A percentile compares a stretch with the other conserved stretches of the same genome.
These are phyloP conservation scores for Ametastegia equiseti DNA, from an alignment of 2,888 invertebrate genomes.

Conservation along the genomic window DNA sequence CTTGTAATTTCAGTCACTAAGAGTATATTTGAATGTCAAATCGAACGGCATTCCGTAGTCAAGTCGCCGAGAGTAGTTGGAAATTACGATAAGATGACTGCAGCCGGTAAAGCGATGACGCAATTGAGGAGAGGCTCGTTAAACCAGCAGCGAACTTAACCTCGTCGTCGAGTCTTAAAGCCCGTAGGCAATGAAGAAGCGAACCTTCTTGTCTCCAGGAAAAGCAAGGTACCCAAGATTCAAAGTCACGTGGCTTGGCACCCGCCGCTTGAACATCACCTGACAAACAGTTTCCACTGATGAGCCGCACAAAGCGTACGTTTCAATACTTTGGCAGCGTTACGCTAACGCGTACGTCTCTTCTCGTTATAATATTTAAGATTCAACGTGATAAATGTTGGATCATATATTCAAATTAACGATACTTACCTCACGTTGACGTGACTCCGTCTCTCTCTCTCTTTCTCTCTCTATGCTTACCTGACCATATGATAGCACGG, in stretches of 20 bases:
- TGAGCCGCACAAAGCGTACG: conserved; percentile 45
- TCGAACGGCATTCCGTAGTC: conserved; percentile 25
- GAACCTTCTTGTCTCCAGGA: background rate
- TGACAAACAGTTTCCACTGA: conserved; percentile 46
- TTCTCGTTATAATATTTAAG: conserved; percentile 43
- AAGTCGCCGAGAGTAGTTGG: conserved; percentile 24
- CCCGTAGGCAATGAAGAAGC: background rate
- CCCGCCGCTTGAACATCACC: conserved; percentile 8
- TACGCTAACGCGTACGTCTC: conserved; percentile 14
- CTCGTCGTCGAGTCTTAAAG: background rate
- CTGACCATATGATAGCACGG: conserved; percentile 19
- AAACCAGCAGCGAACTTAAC: conserved; percentile 17
- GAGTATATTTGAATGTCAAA: conserved; percentile 18
- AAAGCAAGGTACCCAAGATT: background rate
- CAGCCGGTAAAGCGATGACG: conserved; percentile 21
- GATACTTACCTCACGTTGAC: conserved; percentile 45
- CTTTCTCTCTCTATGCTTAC: conserved; percentile 22
- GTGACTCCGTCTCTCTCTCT: too few relatives aligned
- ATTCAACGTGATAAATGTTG: conserved; percentile 46
- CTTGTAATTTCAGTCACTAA: conserved; percentile 37
- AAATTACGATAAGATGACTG: conserved; percentile 27
- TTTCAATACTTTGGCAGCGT: conserved; percentile 18
- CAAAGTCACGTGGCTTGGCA: conserved; percentile 21
- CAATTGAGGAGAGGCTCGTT: conserved; percentile 15
- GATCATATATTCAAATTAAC: conserved; percentile 50